Conservation (phyloP, 2,113 vertebrate genomes). For the Phrynocephalus versicolor region DNA sequence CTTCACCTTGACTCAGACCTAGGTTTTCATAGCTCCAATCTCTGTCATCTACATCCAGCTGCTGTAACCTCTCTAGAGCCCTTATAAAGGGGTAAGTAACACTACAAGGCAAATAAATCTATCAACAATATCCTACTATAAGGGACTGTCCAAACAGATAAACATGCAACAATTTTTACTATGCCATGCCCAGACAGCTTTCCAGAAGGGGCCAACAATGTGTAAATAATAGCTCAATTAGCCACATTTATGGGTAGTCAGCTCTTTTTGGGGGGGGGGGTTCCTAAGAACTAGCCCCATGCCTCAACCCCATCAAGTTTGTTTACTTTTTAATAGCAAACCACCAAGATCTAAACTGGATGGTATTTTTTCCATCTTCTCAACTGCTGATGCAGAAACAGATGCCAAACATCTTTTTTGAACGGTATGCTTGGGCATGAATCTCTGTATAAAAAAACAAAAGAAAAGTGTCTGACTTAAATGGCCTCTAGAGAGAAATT, state of each 20-base stretch:
- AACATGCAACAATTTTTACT: not conserved
- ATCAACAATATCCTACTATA: not conserved
- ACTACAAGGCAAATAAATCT: not conserved
- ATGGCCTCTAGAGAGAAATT: slow-evolving; percentile 17
- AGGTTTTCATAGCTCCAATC: not conserved
- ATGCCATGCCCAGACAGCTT: not conserved
- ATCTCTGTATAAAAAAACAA: not conserved
- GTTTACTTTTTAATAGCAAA: not conserved
- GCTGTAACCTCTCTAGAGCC: not conserved
- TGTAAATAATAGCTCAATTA: not conserved
- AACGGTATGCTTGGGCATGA: slow-evolving; percentile 6
- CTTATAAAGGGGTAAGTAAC: slow-evolving; percentile 4
- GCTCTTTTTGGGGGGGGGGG: not conserved
- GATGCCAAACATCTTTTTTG: not conserved
- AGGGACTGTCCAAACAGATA: not conserved
- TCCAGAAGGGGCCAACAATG: not conserved
- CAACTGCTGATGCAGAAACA: not conserved
- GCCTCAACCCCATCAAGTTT: not conserved
- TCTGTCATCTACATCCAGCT: not conserved
- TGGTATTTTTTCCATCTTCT: not conserved
- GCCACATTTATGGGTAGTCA: not conserved
- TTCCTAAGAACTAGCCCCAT: not conserved
- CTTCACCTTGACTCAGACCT: not conserved
- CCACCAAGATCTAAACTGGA: not conserved
- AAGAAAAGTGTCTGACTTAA: not conserved